Percentiles rank a stretch among this genome's conserved stretches.
Conservation (phyloP, 2,888 invertebrate species). For the Amiota mariae region DNA sequence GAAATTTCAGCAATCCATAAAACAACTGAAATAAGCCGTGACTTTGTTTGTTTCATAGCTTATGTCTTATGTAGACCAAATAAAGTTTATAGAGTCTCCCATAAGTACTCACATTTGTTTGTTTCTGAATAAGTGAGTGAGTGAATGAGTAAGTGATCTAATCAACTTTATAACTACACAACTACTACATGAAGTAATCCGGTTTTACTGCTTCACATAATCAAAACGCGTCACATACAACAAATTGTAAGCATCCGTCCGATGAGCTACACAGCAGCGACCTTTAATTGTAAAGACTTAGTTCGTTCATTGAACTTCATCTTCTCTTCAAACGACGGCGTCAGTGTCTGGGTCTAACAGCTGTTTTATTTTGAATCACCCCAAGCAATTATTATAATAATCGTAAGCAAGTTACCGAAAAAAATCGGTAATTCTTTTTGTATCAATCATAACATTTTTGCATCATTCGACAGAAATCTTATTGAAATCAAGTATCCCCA, state of each 20-base stretch:
- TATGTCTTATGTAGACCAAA: neutral
- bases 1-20: conserved; percentile 32
- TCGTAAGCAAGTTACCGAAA: conserved; percentile 64
- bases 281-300: conserved; percentile 48
- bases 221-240: neutral
- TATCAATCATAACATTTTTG: conserved; percentile 45
- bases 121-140: too few relatives aligned
- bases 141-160: too few relatives aligned
- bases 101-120: too few relatives aligned
- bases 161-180: too few relatives aligned
- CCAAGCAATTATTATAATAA: neutral
- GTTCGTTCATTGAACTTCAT: conserved; percentile 56
- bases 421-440: conserved; percentile 35
- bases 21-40: conserved; percentile 29
- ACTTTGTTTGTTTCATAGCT: conserved; percentile 17
- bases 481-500: conserved; percentile 47
- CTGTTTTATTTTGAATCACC: too few relatives aligned
- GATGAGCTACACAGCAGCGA: conserved; percentile 36
- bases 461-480: conserved; percentile 47
- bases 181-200: too few relatives aligned
- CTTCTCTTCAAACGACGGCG: too few relatives aligned
- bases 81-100: too few relatives aligned
- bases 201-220: too few relatives aligned
- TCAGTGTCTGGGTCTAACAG: too few relatives aligned
- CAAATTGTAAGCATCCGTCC: neutral